Percentiles rank a stretch among this genome's conserved stretches.
phyloP scores from a whole-genome alignment of 2,797 vertebrate species.

The Meriones psammophilus region DNA sequence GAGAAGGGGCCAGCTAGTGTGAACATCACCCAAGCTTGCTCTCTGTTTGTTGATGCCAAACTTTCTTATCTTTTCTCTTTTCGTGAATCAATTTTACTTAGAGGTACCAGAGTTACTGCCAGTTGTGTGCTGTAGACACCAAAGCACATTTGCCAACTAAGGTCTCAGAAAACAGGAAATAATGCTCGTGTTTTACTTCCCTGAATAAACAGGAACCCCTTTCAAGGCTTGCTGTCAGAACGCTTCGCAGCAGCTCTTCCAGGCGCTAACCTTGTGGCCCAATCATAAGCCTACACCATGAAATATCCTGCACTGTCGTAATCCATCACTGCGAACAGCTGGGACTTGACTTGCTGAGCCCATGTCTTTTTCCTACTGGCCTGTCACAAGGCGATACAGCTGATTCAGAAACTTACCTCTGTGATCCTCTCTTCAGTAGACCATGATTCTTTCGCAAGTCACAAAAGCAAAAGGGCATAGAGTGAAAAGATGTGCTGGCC shows the following conservation, averaged over 20 bases:
- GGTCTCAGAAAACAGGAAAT: conserved; percentile 12
- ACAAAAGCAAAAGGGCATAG: background rate
- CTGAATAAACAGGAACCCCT: conserved; percentile 30
- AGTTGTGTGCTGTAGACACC: background rate
- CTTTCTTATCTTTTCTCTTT: background rate
- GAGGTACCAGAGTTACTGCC: background rate
- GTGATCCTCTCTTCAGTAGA: conserved; percentile 44
- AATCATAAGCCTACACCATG: background rate
- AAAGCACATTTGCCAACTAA: conserved; percentile 46
- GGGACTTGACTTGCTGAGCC: conserved; percentile 21
- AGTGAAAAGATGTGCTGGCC: background rate
- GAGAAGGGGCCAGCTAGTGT: background rate
- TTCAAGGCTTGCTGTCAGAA: conserved; percentile 36
- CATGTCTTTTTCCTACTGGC: background rate
- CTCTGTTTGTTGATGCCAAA: background rate
- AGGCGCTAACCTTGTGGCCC: background rate
- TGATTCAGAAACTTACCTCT: conserved; percentile 53
- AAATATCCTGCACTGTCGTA: background rate
- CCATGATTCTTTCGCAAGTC: background rate
- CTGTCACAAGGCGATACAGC: conserved; percentile 61
- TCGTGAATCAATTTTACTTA: conserved; percentile 44
- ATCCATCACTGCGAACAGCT: conserved; percentile 34
- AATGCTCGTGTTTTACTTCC: conserved; percentile 31
- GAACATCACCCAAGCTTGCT: background rate
- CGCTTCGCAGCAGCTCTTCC: background rate